Base-by-base conservation (phyloP, 2,888 invertebrate species). In the Platycheirus albimanus region DNA sequence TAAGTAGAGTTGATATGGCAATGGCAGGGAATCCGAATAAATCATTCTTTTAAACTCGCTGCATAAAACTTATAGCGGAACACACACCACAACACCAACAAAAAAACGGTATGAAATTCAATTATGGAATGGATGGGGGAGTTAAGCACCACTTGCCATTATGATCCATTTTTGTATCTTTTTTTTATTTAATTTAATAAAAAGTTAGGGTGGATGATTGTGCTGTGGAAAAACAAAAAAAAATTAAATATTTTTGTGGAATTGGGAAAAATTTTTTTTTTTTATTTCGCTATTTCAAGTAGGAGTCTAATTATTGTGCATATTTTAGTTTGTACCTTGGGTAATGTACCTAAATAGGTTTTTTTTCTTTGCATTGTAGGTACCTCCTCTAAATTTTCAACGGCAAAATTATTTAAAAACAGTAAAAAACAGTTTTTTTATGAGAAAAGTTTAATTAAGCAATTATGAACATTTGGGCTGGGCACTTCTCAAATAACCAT, bases 401-500 rank as follows among this genome's bases (percentile, higher is more conserved):
- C 7, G 49, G 10, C n/a, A 51, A 64, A 51, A 51, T 43, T 36
- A 49, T n/a, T 49, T 11, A 19, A 10, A 56, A 56, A 17, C 11
- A 28, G 64, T 47, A 66, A 77, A 76, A 58, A 64, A 52, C 66
- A 71, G 76, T 81, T 81, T 72, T n/a, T 77, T 81, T 81, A 81
- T 81, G 81, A 54, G 81, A 83, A 83, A 78, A 83, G 83, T 83
- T 83, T 83, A 83, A 83, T 78, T 83, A 83, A 83, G 83, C 83
- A 83, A 74, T 83, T 83, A 78, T 78, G 83, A 83, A 78, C 64
- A 83, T 71, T 67, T 58, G 63, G 67, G 67, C 67, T 61, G 49
- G 63, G 76, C 66, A 74, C 78, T 78, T 83, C 78, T 83, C 78
- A 83, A 83, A 74, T 83, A 78, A 78, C 74, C 67, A 83, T 77